phyloP scores from a whole-genome alignment of 2,113 vertebrate species.

The Tringa solitaria region DNA sequence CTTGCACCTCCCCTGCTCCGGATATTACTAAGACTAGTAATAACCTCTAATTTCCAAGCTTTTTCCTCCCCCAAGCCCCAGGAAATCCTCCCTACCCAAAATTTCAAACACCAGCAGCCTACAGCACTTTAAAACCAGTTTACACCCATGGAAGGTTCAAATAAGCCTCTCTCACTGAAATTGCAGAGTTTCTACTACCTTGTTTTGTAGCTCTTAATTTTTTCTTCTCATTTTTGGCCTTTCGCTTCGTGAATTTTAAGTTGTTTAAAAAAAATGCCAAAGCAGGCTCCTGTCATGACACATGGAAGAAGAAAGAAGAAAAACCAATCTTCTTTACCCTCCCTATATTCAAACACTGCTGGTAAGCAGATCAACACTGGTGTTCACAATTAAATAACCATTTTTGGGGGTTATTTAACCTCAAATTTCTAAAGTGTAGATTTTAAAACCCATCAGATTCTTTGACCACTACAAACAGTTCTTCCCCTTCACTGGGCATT shows the following conservation, averaged over 20 bases:
- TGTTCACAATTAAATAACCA: neutral
- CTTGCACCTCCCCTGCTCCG: neutral
- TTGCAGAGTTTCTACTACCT: neutral
- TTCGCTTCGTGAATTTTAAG: neutral
- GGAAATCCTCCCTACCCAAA: neutral
- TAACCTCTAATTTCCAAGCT: neutral
- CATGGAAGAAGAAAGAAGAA: accelerated
- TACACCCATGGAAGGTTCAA: neutral
- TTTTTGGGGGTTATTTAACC: neutral
- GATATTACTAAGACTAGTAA: neutral
- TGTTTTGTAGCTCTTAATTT: neutral
- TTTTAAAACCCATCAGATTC: neutral
- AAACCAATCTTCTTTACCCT: neutral
- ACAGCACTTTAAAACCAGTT: neutral
- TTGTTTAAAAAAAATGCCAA: neutral
- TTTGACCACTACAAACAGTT: neutral
- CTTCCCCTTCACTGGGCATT: neutral
- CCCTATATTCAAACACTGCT: neutral
- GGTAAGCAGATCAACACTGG: neutral
- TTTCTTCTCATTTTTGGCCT: neutral
- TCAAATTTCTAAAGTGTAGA: neutral
- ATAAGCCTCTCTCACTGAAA: neutral
- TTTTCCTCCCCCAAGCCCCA: neutral
- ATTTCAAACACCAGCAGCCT: neutral
- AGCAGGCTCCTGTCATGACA: neutral